Evolutionary conservation across 2,113 vertebrate genomes (phyloP), one percentile per base, ranked within the genome.

Genomic region (Edolisoma coerulescens): DNA sequence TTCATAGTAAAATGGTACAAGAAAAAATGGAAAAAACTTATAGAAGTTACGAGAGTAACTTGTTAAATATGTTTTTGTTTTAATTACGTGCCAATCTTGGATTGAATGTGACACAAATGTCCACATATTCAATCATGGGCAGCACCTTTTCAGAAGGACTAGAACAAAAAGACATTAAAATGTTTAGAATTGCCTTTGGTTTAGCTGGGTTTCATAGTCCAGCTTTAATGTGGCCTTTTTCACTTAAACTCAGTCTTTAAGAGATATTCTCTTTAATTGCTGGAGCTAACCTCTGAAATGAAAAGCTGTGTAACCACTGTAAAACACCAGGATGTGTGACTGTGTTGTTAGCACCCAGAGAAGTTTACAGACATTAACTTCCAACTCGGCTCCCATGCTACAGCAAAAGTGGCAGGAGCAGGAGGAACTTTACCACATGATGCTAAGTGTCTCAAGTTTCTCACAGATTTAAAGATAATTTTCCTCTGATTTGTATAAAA

Each of bases 71-170:
- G 8, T 49, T 87, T 78, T 56, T 15, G 4, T 83, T 85, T 76
- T 22, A 61, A 63, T 84, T 50, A 27, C 0, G 0, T 33, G 4
- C 9, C 18, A 21, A 3, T 50, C 18, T 65, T 61, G 8, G 10
- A 35, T 10, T 41, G 22, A 77, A 57, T 32, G 12, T 61, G 8
- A 37, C 30, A 33, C 11, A 80, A 27, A 24, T 74, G 28, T 73
- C 27, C 30, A 54, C 1, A 5, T 26, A n/a, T 60, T 82, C 56
- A 52, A 30, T 84, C 13, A n/a, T 7, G 3, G 22, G 7, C 5
- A 47, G 22, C 11, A 78, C 45, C 26, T 60, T 84, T 86, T 57
- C 68, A 71, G 75, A 82, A 87, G 9, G 8, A 28, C 42, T 79
- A 33, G 9, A 71, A 57, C 6, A 27, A 53, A 63, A 65, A 73